Base-by-base conservation (phyloP, 1,140 invertebrate species). In the Cataglyphis hispanica region DNA sequence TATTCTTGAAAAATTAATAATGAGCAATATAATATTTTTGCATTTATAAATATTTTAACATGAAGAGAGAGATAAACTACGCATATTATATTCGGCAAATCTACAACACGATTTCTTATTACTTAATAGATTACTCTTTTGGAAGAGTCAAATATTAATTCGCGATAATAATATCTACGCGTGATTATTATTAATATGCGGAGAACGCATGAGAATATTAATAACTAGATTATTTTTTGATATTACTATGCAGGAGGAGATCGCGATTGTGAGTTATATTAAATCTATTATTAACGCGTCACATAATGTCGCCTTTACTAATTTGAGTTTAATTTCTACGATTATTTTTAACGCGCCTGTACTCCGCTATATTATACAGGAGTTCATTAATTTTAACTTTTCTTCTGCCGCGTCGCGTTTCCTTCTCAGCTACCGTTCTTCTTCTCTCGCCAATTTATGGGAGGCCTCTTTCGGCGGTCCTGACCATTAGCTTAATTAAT, bases 401-500 rank as follows among this genome's bases (percentile, higher is more conserved):
- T 87, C 74, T 74, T 50, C 46, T 63, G 31, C 50, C 70, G 58
- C 37, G 31, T 27, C 74, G 61, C 58, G 56, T 87, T 87, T 86
- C 86, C 76, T 67, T 86, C 86, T 81, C 53, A 69, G 22, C 78
- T 86, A 72, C 75, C 86, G 74, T 87, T 77, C 70, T 72, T 58
- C 53, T 61, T 63, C n/a, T 70, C 56, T 60, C 76, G 25, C 46
- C 83, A 74, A 89, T 90, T 87, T 87, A 83, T 87, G 75, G 46
- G 13, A 50, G 58, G 74, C n/a, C 43, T 69, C 78, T 53, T 22
- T 70, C 60, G 19, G 19, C 63, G 46, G 31, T 58, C 75, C 58
- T 60, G 40, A 53, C 85, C 85, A 86, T 89, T 91, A 91, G 74
- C 66, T 87, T 91, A 89, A 91, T 91, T 89, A 87, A 90, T 91